A percentile compares a stretch with the other conserved stretches of the same genome.
Evolutionary conservation across 2,888 invertebrate species (phyloP).

Genomic region (Drosophila neotestacea): DNA sequence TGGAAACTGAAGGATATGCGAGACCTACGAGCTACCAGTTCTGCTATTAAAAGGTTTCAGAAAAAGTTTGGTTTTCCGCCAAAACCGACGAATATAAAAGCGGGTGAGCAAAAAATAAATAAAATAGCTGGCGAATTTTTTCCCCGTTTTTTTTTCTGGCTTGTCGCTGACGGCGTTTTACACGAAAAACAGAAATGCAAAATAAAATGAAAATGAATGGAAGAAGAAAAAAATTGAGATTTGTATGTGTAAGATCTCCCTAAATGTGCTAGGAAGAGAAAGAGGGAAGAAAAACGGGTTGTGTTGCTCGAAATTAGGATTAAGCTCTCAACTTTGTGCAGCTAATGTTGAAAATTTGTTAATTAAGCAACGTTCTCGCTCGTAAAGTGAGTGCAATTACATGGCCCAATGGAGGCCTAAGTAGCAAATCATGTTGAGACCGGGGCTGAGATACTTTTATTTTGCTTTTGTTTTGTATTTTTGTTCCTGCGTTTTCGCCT

Average conservation of each 20-base stretch:
- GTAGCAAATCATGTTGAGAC: slow-evolving; percentile 50
- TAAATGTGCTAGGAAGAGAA: background rate
- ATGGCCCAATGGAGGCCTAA: slow-evolving; percentile 43
- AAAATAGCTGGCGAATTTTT: slow-evolving; percentile 1
- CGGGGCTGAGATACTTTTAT: slow-evolving; percentile 4
- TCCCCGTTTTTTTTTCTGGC: slow-evolving; percentile 1
- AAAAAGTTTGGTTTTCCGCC: slow-evolving; percentile 40
- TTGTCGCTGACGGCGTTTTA: slow-evolving; percentile 27
- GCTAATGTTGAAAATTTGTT: slow-evolving; percentile 57
- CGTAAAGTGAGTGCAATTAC: slow-evolving; percentile 47
- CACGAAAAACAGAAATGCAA: slow-evolving; percentile 22
- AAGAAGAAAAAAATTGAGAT: background rate
- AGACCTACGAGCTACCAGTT: background rate
- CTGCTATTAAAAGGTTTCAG: slow-evolving; percentile 52
- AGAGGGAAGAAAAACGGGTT: background rate
- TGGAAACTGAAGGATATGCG: background rate
- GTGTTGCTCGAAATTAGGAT: slow-evolving; percentile 11
- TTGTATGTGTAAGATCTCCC: background rate
- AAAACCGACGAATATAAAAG: slow-evolving; percentile 24
- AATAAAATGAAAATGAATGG: background rate
- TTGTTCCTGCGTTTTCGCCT: background rate
- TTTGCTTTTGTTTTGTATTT: background rate
- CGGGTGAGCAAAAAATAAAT: slow-evolving; percentile 10
- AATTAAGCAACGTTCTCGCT: slow-evolving; percentile 47
- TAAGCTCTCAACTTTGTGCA: slow-evolving; percentile 36